phyloP scores from a whole-genome alignment of 2,888 invertebrate species.

The Esperia sulphurella region DNA sequence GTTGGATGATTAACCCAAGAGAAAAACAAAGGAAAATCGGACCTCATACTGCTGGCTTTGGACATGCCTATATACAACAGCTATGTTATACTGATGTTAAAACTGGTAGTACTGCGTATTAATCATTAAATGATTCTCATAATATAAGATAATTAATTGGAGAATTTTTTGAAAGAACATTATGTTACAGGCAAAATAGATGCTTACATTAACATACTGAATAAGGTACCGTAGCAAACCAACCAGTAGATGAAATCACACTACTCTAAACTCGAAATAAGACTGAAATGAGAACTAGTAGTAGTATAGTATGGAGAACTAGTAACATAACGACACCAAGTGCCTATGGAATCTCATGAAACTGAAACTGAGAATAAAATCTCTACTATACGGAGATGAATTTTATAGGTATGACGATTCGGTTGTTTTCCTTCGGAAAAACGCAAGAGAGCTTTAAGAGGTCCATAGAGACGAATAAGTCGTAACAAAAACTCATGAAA shows the following conservation, averaged over 20 bases:
- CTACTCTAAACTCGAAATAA: no score
- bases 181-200: neutral
- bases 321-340: no score
- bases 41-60: neutral
- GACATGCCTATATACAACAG: no score
- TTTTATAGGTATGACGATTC: slow-evolving; percentile 12
- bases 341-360: neutral
- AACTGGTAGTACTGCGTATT: no score
- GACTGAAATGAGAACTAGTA: no score
- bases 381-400: slow-evolving; percentile 1
- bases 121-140: no score
- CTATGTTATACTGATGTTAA: no score
- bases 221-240: neutral
- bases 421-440: slow-evolving; percentile 20
- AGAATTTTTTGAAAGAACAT: no score
- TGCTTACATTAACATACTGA: neutral
- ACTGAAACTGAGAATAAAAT: neutral
- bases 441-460: slow-evolving; percentile 18
- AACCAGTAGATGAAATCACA: neutral
- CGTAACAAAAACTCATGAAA: slow-evolving; percentile 21
- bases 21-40: neutral
- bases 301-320: no score
- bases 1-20: slow-evolving; percentile 6
- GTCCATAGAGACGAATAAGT: slow-evolving; percentile 22
- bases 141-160: no score